A percentile compares a stretch with the other conserved stretches of the same genome.
Evolutionary conservation across 2,113 vertebrate genomes (phyloP).

Genomic region (Anolis carolinensis): DNA sequence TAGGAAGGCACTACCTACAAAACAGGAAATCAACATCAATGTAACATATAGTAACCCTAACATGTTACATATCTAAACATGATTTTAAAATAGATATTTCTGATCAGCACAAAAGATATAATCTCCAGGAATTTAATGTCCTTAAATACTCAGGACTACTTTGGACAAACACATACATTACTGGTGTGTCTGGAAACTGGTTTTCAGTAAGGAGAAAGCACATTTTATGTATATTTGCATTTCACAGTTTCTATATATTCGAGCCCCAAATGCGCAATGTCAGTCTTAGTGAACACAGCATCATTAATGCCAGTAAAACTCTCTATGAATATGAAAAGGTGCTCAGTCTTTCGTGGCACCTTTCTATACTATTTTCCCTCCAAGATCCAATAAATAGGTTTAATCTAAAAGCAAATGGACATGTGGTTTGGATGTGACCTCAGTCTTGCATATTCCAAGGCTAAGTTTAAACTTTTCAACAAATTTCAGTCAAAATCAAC

Average conservation of each 20-base stretch:
- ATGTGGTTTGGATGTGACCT: background rate
- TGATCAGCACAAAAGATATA: background rate
- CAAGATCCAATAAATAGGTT: background rate
- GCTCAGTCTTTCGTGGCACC: background rate
- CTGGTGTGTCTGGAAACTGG: background rate
- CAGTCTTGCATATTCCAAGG: background rate
- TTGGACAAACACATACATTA: background rate
- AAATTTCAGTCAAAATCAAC: background rate
- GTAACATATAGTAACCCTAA: constrained; percentile 22
- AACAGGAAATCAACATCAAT: constrained; percentile 41
- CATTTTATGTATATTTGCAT: background rate
- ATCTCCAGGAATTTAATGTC: background rate
- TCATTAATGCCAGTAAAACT: background rate
- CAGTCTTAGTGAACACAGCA: background rate
- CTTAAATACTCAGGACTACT: background rate
- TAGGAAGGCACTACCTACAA: constrained; percentile 89
- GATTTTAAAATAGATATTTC: constrained; percentile 10
- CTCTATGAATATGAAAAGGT: background rate
- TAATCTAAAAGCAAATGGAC: background rate
- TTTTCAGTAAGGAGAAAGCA: background rate
- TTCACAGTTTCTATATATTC: background rate
- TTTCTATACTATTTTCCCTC: background rate
- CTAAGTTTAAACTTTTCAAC: background rate
- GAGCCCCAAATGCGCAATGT: background rate
- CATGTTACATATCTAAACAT: constrained; percentile 4